Percentiles rank a stretch among this genome's conserved stretches.
phyloP scores from a whole-genome alignment of 2,113 vertebrate genomes.

The Hippocampus comes region DNA sequence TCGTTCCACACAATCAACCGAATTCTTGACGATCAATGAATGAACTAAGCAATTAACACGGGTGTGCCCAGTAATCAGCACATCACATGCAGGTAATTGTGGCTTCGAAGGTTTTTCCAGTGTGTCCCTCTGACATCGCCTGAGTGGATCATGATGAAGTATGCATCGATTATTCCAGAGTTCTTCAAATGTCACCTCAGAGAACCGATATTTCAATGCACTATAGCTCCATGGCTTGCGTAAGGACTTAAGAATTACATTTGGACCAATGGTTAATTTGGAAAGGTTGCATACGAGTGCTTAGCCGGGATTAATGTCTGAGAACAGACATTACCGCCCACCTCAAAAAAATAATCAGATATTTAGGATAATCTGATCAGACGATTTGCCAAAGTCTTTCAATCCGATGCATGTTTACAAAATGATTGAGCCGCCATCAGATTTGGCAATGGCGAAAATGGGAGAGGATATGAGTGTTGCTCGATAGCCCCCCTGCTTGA shows the following conservation, averaged over 20 bases:
- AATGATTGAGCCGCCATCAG: conserved; percentile 21
- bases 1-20: not conserved
- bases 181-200: no score
- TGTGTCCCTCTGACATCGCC: no score
- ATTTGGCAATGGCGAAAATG: conserved; percentile 14
- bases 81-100: not conserved
- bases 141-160: not conserved
- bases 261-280: conserved; percentile 3
- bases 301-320: conserved; percentile 45
- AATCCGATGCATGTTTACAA: conserved; percentile 36
- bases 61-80: not conserved
- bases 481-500: conserved; percentile 8
- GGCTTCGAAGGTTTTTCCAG: no score
- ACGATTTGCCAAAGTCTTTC: conserved; percentile 27
- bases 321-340: conserved; percentile 34
- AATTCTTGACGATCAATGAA: not conserved
- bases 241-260: not conserved
- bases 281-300: conserved; percentile 7
- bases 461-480: conserved; percentile 1
- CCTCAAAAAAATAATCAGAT: conserved; percentile 30
- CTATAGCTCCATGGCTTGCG: not conserved
- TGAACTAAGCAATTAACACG: no score
- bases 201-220: not conserved
- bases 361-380: conserved; percentile 55
- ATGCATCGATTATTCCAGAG: not conserved